Conservation (phyloP, 2,797 vertebrate species). For the Ptychobarbus kaznakovi region DNA sequence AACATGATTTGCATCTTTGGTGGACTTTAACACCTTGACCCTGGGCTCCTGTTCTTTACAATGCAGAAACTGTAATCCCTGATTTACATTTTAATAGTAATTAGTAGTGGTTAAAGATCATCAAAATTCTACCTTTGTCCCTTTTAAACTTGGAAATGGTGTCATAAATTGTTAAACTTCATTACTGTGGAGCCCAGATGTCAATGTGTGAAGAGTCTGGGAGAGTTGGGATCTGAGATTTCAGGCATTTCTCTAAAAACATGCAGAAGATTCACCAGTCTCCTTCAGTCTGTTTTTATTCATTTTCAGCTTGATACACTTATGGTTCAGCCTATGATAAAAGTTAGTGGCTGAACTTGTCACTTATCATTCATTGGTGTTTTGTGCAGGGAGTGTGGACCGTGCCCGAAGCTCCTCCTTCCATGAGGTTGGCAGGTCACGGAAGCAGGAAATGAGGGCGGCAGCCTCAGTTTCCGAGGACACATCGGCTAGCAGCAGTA, state of each 20-base stretch:
- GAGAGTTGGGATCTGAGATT: slow-evolving; percentile 33
- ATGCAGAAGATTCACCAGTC: slow-evolving; percentile 41
- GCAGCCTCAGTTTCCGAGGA: slow-evolving; percentile 84
- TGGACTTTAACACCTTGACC: slow-evolving; percentile 58
- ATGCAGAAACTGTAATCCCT: not conserved
- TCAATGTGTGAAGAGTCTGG: slow-evolving; percentile 57
- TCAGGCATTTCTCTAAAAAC: slow-evolving; percentile 31
- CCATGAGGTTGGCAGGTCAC: slow-evolving; percentile 75
- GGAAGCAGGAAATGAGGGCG: slow-evolving; percentile 91
- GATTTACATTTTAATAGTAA: slow-evolving; percentile 17
- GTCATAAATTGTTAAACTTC: slow-evolving; percentile 8
- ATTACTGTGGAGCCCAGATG: slow-evolving; percentile 45
- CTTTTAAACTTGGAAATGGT: not conserved
- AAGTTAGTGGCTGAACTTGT: not conserved
- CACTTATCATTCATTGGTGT: slow-evolving; percentile 28
- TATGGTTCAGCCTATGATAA: slow-evolving; percentile 16
- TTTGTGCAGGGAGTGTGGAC: slow-evolving; percentile 71
- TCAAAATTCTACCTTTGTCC: not conserved
- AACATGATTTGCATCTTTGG: slow-evolving; percentile 41
- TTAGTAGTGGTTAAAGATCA: slow-evolving; percentile 6
- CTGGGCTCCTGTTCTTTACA: slow-evolving; percentile 42
- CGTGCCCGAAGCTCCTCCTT: slow-evolving; percentile 77
- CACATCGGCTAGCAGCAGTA: slow-evolving; percentile 77
- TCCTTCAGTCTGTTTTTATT: slow-evolving; percentile 38
- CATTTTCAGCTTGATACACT: slow-evolving; percentile 36